phyloP scores from a whole-genome alignment of 2,888 invertebrate genomes.

The Callinectes sapidus region DNA sequence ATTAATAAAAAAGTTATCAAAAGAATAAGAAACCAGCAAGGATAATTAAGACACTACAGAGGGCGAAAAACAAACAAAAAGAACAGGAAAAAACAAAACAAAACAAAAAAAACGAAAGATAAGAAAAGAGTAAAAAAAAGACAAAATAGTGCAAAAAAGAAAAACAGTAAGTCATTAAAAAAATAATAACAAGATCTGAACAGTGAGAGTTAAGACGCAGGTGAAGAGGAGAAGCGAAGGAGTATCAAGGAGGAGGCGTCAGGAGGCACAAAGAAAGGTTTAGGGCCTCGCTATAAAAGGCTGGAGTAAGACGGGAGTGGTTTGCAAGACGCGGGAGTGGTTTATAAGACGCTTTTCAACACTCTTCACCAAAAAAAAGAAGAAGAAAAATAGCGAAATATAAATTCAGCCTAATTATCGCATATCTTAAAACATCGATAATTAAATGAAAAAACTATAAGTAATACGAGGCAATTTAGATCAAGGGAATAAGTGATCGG shows the following conservation, averaged over 20 bases:
- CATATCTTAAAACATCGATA: neutral
- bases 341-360: neutral
- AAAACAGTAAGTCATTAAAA: no score
- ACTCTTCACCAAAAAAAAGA: neutral
- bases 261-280: neutral
- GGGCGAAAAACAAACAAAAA: no score
- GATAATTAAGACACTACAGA: no score
- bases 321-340: neutral
- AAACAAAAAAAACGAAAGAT: neutral
- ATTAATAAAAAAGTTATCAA: neutral
- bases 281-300: neutral
- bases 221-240: neutral
- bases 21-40: neutral
- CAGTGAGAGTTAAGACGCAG: neutral
- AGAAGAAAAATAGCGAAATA: neutral
- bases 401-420: neutral
- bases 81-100: neutral
- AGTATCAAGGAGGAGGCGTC: neutral
- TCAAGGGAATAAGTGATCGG: neutral
- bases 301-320: slow-evolving; percentile 4
- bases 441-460: neutral
- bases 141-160: no score
- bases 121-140: neutral
- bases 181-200: no score
- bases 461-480: neutral